Percentiles rank a stretch among this genome's conserved stretches.
Conservation (phyloP, 2,888 invertebrate genomes). For the Marronus borbonicus region DNA sequence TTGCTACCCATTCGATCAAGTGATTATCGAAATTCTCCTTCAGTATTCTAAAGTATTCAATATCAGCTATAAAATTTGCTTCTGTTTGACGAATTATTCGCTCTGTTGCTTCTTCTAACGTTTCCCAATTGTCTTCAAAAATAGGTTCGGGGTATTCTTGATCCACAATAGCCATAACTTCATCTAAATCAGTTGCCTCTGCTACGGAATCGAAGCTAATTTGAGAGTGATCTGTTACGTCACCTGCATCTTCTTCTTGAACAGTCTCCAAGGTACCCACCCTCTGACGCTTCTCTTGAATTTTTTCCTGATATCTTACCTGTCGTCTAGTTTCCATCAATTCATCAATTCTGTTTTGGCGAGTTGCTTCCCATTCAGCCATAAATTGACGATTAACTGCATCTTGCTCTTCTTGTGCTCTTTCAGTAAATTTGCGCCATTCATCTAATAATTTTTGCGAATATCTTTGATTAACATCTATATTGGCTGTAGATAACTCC, state of each 20-base stretch:
- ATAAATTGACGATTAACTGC: constrained; percentile 55
- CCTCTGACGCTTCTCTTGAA: constrained; percentile 50
- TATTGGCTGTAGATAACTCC: constrained; percentile 68
- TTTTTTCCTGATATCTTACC: constrained; percentile 61
- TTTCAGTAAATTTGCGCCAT: constrained; percentile 68
- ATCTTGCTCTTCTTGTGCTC: constrained; percentile 59
- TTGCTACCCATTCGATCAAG: constrained; percentile 70
- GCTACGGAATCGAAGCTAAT: constrained; percentile 70
- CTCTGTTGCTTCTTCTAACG: constrained; percentile 70
- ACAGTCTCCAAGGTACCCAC: constrained; percentile 35
- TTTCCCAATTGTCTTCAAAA: constrained; percentile 72
- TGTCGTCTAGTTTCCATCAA: constrained; percentile 63
- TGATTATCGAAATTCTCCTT: constrained; percentile 68
- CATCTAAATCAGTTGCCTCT: constrained; percentile 72
- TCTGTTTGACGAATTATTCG: constrained; percentile 71
- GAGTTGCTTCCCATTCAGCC: constrained; percentile 61
- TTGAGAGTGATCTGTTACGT: constrained; percentile 57
- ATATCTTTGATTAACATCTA: constrained; percentile 59
- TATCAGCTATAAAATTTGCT: constrained; percentile 69
- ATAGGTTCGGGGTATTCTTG: constrained; percentile 71
- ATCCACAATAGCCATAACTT: constrained; percentile 66
- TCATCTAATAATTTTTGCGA: constrained; percentile 58
- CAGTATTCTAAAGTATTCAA: constrained; percentile 69
- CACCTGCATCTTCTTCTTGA: constrained; percentile 51
- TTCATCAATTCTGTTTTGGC: constrained; percentile 59